Evolutionary conservation across 2,888 invertebrate genomes (phyloP), one percentile per base, ranked within the genome.

Genomic region (Patella ulyssiponensis): DNA sequence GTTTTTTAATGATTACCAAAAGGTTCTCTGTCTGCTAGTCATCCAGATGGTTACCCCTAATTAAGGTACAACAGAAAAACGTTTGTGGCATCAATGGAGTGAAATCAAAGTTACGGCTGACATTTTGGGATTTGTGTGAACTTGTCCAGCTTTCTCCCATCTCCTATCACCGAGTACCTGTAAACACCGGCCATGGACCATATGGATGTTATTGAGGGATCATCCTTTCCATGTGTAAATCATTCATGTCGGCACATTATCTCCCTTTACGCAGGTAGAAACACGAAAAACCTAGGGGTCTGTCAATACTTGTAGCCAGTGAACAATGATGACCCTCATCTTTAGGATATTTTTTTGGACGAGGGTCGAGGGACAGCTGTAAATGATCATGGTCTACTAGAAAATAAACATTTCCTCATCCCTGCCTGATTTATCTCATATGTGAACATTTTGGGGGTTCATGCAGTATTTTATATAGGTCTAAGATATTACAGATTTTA

Each of bases 241-340:
- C 44, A 44, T 44, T 44, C 44, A 44, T 44, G 9, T 44, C 9
- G 0, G 12, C 1, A 23, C 23, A 64, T 64, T 64, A 64, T 64
- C 64, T 64, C 64, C 64, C 64, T 64, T 64, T 64, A 23, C 23
- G 64, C 44, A 44, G 44, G 44, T 44, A 44, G 44, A 44, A 44
- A 44, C 44, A 44, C 44, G 44, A 44, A 44, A 44, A 44, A 44
- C 44, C 44, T 44, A 44, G 44, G 64, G 23, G 23, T 64, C 64
- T 64, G 64, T 64, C 23, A 64, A 20, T 64, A 64, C 64, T 64
- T 64, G 23, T 64, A 23, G 20, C 23, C 23, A 64, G 23, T 20
- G 64, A 64, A 64, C 64, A 64, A 64, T 64, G 64, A 64, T 64
- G 64, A 64, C 64, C 64, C 64, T 64, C 64, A 64, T 64, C 23